Evolutionary conservation across 2,888 invertebrate species (phyloP).

Genomic region (Gastrophysa polygoni): DNA sequence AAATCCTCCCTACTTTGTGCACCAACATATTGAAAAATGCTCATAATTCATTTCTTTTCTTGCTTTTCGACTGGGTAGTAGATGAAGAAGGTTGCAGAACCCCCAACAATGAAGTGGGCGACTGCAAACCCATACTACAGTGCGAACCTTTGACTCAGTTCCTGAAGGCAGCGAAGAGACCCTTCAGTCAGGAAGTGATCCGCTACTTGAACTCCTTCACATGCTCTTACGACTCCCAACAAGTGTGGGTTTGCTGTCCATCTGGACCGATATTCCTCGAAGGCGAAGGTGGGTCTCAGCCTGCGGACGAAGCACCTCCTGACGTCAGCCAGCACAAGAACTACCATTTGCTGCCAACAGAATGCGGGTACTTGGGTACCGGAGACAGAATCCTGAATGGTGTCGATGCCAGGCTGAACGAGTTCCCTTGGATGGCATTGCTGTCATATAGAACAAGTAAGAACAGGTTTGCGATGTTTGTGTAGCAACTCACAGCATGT

Average conservation of each 20-base stretch:
- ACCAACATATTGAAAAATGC: no score
- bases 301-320: conserved; percentile 29
- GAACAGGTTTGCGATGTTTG: no score
- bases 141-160: conserved; percentile 41
- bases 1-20: no score
- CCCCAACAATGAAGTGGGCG: conserved; percentile 49
- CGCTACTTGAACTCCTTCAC: conserved; percentile 38
- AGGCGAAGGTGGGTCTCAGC: background rate
- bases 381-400: conserved; percentile 59
- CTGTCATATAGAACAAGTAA: conserved; percentile 55
- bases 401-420: conserved; percentile 56
- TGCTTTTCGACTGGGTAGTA: conserved; percentile 48
- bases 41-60: no score
- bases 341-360: conserved; percentile 51
- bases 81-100: conserved; percentile 52
- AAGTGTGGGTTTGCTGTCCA: conserved; percentile 65
- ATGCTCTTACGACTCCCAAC: conserved; percentile 55
- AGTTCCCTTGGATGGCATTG: conserved; percentile 80
- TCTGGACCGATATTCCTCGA: conserved; percentile 33
- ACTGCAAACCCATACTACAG: conserved; percentile 52
- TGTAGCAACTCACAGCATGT: no score
- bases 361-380: conserved; percentile 64
- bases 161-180: conserved; percentile 34
- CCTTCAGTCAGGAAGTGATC: conserved; percentile 34
- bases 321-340: conserved; percentile 55